Percentiles rank a stretch among this genome's conserved stretches.
Evolutionary conservation across 2,888 invertebrate genomes (phyloP).

Genomic region (Drosophila differens): DNA sequence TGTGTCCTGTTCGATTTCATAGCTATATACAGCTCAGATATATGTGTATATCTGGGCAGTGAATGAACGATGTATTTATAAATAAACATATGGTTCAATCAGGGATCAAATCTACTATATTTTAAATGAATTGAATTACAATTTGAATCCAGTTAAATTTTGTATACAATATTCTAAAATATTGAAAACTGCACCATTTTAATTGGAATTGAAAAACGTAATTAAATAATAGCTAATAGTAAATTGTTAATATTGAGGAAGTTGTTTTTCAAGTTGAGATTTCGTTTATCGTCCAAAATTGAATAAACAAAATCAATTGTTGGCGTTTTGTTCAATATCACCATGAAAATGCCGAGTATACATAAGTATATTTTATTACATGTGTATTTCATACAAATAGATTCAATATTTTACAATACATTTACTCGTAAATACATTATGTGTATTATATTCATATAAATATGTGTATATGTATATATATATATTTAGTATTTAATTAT

Average conservation of each 20-base stretch:
- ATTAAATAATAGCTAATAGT: background rate
- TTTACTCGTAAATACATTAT: conserved; percentile 62
- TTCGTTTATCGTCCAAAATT: background rate
- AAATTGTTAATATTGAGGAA: background rate
- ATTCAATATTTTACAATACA: conserved; percentile 81
- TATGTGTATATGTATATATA: conserved; percentile 11
- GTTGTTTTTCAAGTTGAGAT: background rate
- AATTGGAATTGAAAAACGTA: too few relatives aligned
- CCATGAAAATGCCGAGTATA: conserved; percentile 53
- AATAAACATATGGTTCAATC: background rate
- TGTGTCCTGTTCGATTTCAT: background rate
- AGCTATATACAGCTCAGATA: background rate
- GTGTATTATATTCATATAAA: conserved; percentile 56
- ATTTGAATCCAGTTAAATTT: background rate
- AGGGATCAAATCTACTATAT: background rate
- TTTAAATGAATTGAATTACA: background rate
- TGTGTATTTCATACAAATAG: conserved; percentile 81
- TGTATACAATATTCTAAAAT: background rate
- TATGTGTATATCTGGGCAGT: background rate
- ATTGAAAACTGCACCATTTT: background rate
- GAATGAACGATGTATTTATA: background rate
- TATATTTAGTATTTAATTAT: conserved; percentile 33
- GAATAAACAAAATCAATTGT: background rate
- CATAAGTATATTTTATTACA: conserved; percentile 60
- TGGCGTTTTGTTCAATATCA: conserved; percentile 42